Evolutionary conservation across 2,113 vertebrate species (phyloP).

Genomic region (Pterocles orientalis): DNA sequence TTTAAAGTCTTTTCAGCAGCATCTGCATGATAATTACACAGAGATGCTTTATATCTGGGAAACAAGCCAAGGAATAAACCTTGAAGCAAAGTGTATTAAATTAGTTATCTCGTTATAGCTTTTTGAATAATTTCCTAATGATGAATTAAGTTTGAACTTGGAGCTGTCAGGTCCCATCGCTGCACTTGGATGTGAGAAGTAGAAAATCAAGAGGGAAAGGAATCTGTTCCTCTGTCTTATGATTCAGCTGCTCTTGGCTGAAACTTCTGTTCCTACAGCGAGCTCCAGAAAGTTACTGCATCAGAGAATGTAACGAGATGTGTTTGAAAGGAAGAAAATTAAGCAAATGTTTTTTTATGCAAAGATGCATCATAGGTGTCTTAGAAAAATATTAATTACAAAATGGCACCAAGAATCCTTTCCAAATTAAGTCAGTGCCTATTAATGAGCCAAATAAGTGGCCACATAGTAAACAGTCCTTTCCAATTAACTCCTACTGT

Average conservation of each 20-base stretch:
- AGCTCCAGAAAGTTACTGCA: background rate
- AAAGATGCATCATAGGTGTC: slow-evolving; percentile 19
- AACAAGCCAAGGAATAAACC: slow-evolving; percentile 78
- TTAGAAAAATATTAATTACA: slow-evolving; percentile 46
- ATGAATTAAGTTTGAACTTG: slow-evolving; percentile 69
- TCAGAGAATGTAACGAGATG: background rate
- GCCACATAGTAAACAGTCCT: slow-evolving; percentile 27
- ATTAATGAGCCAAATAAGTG: slow-evolving; percentile 42
- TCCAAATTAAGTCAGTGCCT: slow-evolving; percentile 25
- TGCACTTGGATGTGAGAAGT: slow-evolving; percentile 51
- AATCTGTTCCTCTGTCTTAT: background rate
- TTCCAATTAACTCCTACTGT: slow-evolving; percentile 9
- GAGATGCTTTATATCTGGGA: slow-evolving; percentile 78
- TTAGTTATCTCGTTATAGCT: slow-evolving; percentile 79
- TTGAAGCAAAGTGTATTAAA: slow-evolving; percentile 80
- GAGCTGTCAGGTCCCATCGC: slow-evolving; percentile 68
- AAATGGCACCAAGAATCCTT: slow-evolving; percentile 40
- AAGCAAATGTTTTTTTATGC: background rate
- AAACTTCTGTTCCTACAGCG: background rate
- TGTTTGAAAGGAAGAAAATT: slow-evolving; percentile 5
- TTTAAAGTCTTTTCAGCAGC: slow-evolving; percentile 70
- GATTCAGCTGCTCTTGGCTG: background rate
- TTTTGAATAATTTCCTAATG: slow-evolving; percentile 77
- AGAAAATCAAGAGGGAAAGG: slow-evolving; percentile 50
- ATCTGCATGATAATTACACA: slow-evolving; percentile 77